Conservation (phyloP, 2,888 invertebrate species). For the Cosmia pyralina region DNA sequence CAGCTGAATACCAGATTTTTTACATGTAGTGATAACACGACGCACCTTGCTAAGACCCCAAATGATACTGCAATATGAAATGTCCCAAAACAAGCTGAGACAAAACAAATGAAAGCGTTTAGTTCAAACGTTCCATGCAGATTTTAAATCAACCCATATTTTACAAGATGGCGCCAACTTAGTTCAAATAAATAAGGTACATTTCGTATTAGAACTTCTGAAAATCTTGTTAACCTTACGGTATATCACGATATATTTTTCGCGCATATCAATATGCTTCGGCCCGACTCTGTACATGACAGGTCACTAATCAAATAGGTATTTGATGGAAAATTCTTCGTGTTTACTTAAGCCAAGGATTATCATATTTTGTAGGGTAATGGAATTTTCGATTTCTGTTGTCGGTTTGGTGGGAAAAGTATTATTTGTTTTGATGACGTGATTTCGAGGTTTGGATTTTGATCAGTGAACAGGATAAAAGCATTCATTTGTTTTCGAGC, state of each 20-base stretch:
- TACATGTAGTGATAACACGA: neutral
- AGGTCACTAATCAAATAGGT: slow-evolving; percentile 65
- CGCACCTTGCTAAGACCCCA: neutral
- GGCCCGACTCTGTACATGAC: slow-evolving; percentile 54
- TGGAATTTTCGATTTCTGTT: slow-evolving; percentile 45
- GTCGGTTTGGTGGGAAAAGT: neutral
- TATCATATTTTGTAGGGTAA: slow-evolving; percentile 60
- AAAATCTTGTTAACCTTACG: slow-evolving; percentile 33
- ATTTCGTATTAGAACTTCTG: slow-evolving; percentile 36
- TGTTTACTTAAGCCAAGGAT: slow-evolving; percentile 59
- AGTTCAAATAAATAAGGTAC: slow-evolving; percentile 35
- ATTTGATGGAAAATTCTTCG: slow-evolving; percentile 61
- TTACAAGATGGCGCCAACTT: slow-evolving; percentile 23
- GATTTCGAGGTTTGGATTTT: neutral
- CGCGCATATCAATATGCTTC: slow-evolving; percentile 59
- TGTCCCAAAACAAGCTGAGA: neutral
- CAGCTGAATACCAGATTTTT: neutral
- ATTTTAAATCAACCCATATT: slow-evolving; percentile 24
- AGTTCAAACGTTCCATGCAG: neutral
- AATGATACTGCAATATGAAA: neutral
- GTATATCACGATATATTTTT: slow-evolving; percentile 39
- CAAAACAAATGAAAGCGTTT: slow-evolving; percentile 20
- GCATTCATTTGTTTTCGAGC: neutral
- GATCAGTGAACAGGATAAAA: no score
- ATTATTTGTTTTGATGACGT: slow-evolving; percentile 8